Percentiles rank a stretch among this genome's conserved stretches.
Conservation (phyloP, 2,113 vertebrate genomes). For the Elephantulus edwardii region DNA sequence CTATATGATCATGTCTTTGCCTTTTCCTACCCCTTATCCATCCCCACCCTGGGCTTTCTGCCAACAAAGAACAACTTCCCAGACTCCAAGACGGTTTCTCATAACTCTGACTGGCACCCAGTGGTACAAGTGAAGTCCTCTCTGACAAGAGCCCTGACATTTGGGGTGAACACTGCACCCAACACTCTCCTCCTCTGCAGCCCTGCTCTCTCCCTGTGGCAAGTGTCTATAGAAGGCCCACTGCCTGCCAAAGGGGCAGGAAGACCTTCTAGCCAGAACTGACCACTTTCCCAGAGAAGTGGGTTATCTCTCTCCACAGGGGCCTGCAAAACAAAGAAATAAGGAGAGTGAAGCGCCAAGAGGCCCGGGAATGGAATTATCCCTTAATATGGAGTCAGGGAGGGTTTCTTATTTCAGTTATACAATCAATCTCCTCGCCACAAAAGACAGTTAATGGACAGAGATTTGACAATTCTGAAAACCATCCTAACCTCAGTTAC, state of each 20-base stretch:
- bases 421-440: constrained; percentile 35
- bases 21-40: neutral
- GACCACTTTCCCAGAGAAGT: constrained; percentile 23
- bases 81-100: neutral
- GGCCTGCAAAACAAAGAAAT: neutral
- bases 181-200: neutral
- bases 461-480: constrained; percentile 1
- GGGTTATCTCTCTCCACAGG: neutral
- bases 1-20: neutral
- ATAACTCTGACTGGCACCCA: neutral
- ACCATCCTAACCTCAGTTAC: constrained; percentile 19
- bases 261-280: neutral
- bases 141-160: neutral
- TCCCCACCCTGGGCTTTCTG: neutral
- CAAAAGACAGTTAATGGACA: constrained; percentile 10
- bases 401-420: constrained; percentile 15
- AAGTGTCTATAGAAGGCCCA: neutral
- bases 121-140: neutral
- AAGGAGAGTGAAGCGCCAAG: neutral
- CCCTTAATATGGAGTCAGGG: neutral
- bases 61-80: constrained; percentile 32
- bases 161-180: neutral
- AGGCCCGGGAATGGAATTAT: neutral
- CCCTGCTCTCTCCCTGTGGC: neutral
- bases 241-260: neutral